phyloP scores from a whole-genome alignment of 2,113 vertebrate species.

The Butorides virescens region DNA sequence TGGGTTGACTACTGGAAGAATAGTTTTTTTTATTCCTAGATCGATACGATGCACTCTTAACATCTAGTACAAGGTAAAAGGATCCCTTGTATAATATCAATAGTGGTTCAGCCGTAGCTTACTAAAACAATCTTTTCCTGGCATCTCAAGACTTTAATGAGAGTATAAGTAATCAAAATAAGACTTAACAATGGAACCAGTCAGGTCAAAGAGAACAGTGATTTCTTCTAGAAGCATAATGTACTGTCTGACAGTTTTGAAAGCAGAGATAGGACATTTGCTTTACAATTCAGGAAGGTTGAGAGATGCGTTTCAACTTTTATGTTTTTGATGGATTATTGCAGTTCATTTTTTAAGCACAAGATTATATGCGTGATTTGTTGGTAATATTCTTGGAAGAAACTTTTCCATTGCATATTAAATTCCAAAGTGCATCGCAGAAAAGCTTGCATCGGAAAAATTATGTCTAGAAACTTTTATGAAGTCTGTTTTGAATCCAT shows the following conservation, averaged over 20 bases:
- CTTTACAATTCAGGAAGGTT: neutral
- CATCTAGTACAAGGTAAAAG: slow-evolving; percentile 71
- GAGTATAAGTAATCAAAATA: slow-evolving; percentile 57
- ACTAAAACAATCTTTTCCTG: slow-evolving; percentile 68
- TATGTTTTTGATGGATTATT: neutral
- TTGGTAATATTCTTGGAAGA: slow-evolving; percentile 31
- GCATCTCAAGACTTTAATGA: slow-evolving; percentile 66
- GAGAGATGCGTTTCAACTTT: neutral
- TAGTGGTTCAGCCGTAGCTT: slow-evolving; percentile 58
- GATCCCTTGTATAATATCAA: slow-evolving; percentile 74
- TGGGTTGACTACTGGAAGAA: slow-evolving; percentile 64
- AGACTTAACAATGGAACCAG: slow-evolving; percentile 53
- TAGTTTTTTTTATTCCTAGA: slow-evolving; percentile 70
- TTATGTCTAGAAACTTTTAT: slow-evolving; percentile 23
- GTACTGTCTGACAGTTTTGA: neutral
- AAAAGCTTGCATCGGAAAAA: neutral
- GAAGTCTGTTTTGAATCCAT: slow-evolving; percentile 34
- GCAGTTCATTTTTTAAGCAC: slow-evolving; percentile 45
- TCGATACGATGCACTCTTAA: slow-evolving; percentile 78
- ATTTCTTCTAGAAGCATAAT: neutral
- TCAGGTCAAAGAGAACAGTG: slow-evolving; percentile 18
- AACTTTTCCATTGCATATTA: slow-evolving; percentile 48
- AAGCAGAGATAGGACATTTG: neutral
- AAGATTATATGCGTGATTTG: neutral
- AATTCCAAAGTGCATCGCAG: neutral